These are phyloP conservation scores for Tetrao urogallus DNA, from an alignment of 2,113 vertebrate species.

Conservation along the genomic window DNA sequence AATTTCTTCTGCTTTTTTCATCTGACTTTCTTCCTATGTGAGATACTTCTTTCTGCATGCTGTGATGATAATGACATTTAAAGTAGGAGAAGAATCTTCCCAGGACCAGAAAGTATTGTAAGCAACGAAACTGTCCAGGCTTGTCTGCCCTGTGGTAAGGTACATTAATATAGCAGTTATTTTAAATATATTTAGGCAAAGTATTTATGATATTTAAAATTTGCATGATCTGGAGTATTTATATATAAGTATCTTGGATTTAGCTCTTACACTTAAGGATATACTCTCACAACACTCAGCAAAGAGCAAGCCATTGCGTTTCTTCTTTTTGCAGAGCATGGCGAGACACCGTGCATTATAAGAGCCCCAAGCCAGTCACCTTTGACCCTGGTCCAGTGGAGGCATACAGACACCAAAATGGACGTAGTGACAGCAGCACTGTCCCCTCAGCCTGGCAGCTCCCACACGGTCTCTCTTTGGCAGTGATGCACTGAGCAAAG, in stretches of 20 bases:
- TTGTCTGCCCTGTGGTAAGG: background rate
- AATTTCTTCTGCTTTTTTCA: conserved; percentile 8
- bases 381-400: background rate
- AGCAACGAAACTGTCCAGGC: background rate
- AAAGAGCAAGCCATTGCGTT: background rate
- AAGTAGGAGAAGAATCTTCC: background rate
- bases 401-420: background rate
- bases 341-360: background rate
- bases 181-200: background rate
- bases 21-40: background rate
- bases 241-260: background rate
- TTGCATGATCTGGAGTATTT: background rate
- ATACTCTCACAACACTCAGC: background rate
- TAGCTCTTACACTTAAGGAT: background rate
- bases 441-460: background rate
- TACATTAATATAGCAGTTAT: background rate
- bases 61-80: background rate
- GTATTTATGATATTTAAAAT: background rate
- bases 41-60: background rate
- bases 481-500: background rate
- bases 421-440: background rate
- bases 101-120: background rate
- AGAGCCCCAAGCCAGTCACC: background rate
- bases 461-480: background rate
- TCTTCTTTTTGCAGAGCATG: background rate